phyloP scores from a whole-genome alignment of 2,797 vertebrate species.

The Loris lydekkerianus region DNA sequence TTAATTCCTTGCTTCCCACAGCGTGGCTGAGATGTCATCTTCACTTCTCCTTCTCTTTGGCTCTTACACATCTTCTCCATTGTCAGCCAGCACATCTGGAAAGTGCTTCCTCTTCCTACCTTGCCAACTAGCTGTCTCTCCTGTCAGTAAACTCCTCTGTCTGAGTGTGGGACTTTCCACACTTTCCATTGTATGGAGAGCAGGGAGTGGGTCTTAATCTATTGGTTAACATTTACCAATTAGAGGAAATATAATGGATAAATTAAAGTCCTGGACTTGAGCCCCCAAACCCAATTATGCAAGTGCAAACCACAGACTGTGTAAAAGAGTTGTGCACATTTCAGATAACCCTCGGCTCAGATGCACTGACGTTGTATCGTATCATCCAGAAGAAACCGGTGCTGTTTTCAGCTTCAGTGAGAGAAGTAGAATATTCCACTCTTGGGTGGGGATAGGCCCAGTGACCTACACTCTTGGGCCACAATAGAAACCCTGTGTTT shows the following conservation, averaged over 20 bases:
- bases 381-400: neutral
- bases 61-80: neutral
- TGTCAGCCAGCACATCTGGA: neutral
- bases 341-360: neutral
- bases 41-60: neutral
- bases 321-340: neutral
- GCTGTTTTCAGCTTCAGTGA: neutral
- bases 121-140: neutral
- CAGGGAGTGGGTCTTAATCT: neutral
- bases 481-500: neutral
- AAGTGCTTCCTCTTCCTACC: neutral
- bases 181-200: neutral
- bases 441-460: neutral
- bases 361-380: neutral
- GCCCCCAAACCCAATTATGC: neutral
- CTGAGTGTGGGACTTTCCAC: neutral
- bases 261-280: neutral
- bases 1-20: neutral
- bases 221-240: neutral
- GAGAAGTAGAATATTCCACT: neutral
- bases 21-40: neutral
- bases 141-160: neutral
- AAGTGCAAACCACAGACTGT: neutral
- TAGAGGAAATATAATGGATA: neutral
- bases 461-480: neutral